Evolutionary conservation across 2,888 invertebrate genomes (phyloP), one percentile per base, ranked within the genome.

Genomic region (Sinopyrophorus schimmeli): DNA sequence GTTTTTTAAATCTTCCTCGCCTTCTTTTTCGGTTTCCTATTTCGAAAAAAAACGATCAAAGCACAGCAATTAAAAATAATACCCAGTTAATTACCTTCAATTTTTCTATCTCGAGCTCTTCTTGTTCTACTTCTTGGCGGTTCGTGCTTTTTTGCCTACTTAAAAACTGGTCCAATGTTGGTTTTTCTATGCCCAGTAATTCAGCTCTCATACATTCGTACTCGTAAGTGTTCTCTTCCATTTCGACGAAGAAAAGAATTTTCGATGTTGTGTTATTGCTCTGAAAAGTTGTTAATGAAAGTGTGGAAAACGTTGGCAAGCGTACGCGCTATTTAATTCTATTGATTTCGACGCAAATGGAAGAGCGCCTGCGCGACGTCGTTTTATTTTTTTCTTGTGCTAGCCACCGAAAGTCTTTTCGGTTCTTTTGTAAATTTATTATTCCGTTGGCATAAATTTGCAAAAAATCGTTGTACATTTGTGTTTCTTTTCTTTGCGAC

Each of bases 151-250:
- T 77, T 57, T 80, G 75, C 64, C 77, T 79, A 58, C 75, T 76
- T 64, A 82, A 71, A 71, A 82, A 89, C 51, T 84, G 83, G 27
- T 82, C 83, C 66, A 80, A 78, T 57, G 80, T 77, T 0, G 89
- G 89, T 60, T 80, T 79, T 23, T 82, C 80, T 47, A 86, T 75
- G 0, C 89, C 89, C 56, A 90, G 77, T 35, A 90, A 73, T 68
- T 90, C 89, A 0, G 89, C 89, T 49, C 89, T 76, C 72, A 86
- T 84, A 63, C 89, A 87, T 47, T 87, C 89, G 68, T 86, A 82
- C 71, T 86, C 83, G 63, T 88, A 89, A 9, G 84, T 82, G 55
- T 81, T 81, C 66, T 83, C 77, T 9, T 80, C 77, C 82, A 82
- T 82, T 61, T 57, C 69, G 17, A 20, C 2, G 17, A 40, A 5